phyloP scores from a whole-genome alignment of 2,888 invertebrate species.

The Busseola fusca region DNA sequence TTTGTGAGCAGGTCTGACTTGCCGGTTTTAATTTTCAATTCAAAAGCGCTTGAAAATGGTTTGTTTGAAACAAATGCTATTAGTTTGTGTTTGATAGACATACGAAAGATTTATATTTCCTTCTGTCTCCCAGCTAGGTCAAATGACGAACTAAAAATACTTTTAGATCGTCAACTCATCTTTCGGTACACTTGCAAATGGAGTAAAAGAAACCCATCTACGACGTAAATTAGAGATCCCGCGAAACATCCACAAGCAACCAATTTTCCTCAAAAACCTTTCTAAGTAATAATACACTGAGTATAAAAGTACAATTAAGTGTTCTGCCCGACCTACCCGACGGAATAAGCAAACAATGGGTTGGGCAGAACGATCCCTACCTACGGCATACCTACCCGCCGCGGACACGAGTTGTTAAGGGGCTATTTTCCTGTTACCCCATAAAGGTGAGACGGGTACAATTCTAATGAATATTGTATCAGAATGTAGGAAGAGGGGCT shows the following conservation, averaged over 20 bases:
- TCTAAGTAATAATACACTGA: slow-evolving; percentile 13
- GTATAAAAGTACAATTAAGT: slow-evolving; percentile 54
- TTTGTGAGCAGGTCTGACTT: too few relatives aligned
- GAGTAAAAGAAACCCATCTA: background rate
- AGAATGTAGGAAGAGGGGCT: background rate
- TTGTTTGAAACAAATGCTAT: too few relatives aligned
- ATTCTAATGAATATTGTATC: slow-evolving; percentile 37
- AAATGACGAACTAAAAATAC: background rate
- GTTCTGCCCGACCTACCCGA: slow-evolving; percentile 57
- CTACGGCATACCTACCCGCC: background rate
- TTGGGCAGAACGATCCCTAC: slow-evolving; percentile 46
- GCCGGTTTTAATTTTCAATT: too few relatives aligned
- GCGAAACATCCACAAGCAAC: background rate
- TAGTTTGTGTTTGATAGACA: too few relatives aligned
- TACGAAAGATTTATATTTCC: too few relatives aligned
- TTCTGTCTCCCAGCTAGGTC: background rate
- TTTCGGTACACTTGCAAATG: background rate
- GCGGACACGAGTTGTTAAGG: slow-evolving; percentile 7
- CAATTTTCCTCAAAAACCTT: slow-evolving; percentile 38
- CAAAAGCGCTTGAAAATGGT: too few relatives aligned
- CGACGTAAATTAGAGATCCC: background rate
- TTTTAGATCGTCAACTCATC: background rate
- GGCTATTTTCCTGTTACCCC: slow-evolving; percentile 26
- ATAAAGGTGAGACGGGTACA: slow-evolving; percentile 14
- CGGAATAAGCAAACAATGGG: slow-evolving; percentile 67